Percentiles rank a stretch among this genome's conserved stretches.
phyloP scores from a whole-genome alignment of 2,797 vertebrate species.

The Microtus californicus region DNA sequence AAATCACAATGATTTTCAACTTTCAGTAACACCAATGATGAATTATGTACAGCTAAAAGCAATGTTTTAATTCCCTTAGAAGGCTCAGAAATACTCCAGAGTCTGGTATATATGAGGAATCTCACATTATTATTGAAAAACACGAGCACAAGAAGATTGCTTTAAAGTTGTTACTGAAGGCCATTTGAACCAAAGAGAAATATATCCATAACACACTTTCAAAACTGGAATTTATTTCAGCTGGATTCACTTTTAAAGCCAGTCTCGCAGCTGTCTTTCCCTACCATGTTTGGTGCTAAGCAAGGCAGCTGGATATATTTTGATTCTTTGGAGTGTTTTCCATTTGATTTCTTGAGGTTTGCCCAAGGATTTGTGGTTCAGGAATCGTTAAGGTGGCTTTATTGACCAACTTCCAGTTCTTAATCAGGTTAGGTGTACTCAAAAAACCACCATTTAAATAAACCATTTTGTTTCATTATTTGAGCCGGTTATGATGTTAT shows the following conservation, averaged over 20 bases:
- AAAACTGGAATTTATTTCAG: constrained; percentile 44
- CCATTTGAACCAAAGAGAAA: constrained; percentile 39
- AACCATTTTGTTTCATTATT: constrained; percentile 53
- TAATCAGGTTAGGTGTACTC: not conserved
- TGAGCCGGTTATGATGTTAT: constrained; percentile 20
- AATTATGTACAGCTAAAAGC: not conserved
- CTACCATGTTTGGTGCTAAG: constrained; percentile 67
- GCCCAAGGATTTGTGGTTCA: not conserved
- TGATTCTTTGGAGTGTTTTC: not conserved
- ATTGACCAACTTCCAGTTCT: not conserved
- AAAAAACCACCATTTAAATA: not conserved
- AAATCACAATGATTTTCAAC: not conserved
- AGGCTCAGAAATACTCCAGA: not conserved
- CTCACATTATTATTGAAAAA: not conserved
- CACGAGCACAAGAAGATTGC: not conserved
- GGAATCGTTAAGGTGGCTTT: not conserved
- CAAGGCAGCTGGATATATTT: not conserved
- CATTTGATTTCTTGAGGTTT: constrained; percentile 29
- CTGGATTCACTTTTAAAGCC: constrained; percentile 1
- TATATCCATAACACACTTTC: not conserved
- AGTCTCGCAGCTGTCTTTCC: constrained; percentile 5
- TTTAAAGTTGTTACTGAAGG: constrained; percentile 29
- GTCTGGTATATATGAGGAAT: not conserved
- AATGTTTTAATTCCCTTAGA: not conserved
- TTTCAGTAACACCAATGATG: not conserved